Evolutionary conservation across 2,797 vertebrate species (phyloP).

Genomic region (Hemibagrus guttatus): DNA sequence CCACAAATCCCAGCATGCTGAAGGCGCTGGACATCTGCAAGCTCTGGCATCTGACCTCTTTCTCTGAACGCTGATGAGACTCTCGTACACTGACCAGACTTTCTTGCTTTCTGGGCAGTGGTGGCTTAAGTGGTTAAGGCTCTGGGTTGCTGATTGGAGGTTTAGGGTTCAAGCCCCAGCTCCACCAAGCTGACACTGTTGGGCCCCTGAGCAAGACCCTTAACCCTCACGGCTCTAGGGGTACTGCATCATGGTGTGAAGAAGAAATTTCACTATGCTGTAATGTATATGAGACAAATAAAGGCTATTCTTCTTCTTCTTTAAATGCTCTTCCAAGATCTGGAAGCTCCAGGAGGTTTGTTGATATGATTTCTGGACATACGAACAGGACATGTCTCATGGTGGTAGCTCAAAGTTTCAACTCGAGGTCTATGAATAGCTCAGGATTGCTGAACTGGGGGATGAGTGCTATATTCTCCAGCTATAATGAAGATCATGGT

Average conservation of each 20-base stretch:
- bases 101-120: not conserved
- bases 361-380: not conserved
- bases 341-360: conserved; percentile 7
- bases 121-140: too few relatives aligned
- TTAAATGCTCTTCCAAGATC: not conserved
- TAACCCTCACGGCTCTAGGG: too few relatives aligned
- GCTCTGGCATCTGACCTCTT: not conserved
- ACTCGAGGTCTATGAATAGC: not conserved
- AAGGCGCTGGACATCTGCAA: not conserved
- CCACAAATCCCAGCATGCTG: not conserved
- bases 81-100: not conserved
- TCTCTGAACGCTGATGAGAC: not conserved
- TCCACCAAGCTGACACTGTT: too few relatives aligned
- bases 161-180: too few relatives aligned
- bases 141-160: too few relatives aligned
- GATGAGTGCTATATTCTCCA: not conserved
- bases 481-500: not conserved
- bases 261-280: too few relatives aligned
- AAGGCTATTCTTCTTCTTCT: too few relatives aligned
- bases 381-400: not conserved
- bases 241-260: too few relatives aligned
- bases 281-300: too few relatives aligned
- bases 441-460: not conserved
- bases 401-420: not conserved
- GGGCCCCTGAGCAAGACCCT: too few relatives aligned